These are phyloP conservation scores for Pangasianodon hypophthalmus DNA, from an alignment of 2,113 vertebrate genomes.

Conservation along the genomic window DNA sequence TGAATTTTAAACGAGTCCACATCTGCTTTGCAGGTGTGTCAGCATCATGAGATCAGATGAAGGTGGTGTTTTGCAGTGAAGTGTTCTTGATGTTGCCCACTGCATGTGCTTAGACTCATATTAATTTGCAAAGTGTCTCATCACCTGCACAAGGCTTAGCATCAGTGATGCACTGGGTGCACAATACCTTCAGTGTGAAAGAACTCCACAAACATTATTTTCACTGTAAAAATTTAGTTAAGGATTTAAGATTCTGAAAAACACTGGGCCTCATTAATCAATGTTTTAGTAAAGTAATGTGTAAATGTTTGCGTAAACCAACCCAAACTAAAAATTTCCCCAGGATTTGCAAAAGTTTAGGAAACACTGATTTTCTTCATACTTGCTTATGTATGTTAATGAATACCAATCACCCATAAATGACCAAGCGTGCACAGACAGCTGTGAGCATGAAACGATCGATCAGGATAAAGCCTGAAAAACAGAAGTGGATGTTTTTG, in stretches of 20 bases:
- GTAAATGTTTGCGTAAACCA: background rate
- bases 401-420: background rate
- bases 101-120: background rate
- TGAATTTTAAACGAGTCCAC: too few species aligned
- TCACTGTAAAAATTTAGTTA: too few species aligned
- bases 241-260: background rate
- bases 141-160: background rate
- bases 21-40: background rate
- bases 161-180: background rate
- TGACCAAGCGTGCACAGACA: background rate
- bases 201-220: background rate
- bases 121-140: background rate
- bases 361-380: background rate
- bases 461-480: background rate
- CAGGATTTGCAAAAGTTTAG: background rate
- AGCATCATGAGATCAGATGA: background rate
- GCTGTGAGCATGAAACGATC: background rate
- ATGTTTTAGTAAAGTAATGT: background rate
- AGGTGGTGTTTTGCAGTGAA: background rate
- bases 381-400: background rate
- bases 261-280: background rate
- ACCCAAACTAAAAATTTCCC: background rate
- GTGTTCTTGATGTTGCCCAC: background rate
- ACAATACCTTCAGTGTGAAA: background rate
- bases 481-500: background rate